Conservation (phyloP, 2,113 vertebrate species). For the Lathamus discolor region DNA sequence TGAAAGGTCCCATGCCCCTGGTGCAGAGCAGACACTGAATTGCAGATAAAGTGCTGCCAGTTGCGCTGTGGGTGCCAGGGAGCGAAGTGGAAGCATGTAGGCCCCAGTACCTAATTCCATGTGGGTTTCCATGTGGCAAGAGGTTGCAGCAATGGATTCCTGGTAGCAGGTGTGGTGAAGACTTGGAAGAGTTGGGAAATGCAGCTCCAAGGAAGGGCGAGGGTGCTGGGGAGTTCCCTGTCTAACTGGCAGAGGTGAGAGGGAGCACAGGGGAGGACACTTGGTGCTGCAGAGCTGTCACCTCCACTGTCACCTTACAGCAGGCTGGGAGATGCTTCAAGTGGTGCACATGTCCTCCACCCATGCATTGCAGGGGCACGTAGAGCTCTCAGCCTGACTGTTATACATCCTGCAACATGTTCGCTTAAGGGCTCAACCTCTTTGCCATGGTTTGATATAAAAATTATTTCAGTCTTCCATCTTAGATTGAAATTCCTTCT, state of each 20-base stretch:
- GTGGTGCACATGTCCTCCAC: background rate
- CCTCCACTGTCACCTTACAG: background rate
- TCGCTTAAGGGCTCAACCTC: background rate
- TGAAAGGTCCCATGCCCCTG: background rate
- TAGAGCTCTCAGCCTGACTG: background rate
- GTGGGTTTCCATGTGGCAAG: background rate
- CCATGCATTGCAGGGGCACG: background rate
- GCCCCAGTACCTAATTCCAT: background rate
- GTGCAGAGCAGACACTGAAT: background rate
- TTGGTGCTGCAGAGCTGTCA: background rate
- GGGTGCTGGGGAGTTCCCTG: background rate
- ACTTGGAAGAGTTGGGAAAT: background rate
- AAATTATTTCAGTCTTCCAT: background rate
- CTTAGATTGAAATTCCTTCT: background rate
- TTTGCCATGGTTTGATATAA: accelerated
- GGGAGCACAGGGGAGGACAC: background rate
- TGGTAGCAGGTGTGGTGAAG: background rate
- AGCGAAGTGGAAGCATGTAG: background rate
- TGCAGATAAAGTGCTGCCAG: background rate
- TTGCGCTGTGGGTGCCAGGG: background rate
- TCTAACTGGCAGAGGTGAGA: background rate
- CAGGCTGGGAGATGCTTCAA: background rate
- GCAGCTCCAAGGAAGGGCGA: background rate
- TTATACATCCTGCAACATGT: background rate
- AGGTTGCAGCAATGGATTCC: background rate